Evolutionary conservation across 2,888 invertebrate species (phyloP), one percentile per base, ranked within the genome.

Genomic region (Plebejus melissa): DNA sequence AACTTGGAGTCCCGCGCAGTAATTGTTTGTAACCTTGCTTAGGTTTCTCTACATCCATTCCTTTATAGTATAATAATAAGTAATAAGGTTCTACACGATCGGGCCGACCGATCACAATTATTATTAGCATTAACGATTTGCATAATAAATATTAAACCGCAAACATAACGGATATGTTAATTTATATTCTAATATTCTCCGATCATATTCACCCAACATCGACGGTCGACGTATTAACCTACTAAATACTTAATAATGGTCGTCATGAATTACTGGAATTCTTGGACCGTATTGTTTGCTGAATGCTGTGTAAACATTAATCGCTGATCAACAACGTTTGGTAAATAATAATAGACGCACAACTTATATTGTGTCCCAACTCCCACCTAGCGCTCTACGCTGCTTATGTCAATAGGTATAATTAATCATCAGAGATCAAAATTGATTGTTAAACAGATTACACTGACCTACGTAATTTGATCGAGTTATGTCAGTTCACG

Each of bases 111-210:
- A 65, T 65, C 65, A 65, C 70, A 70, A 70, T 41, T 9, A 41
- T 9, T 70, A 70, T 41, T 41, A 70, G 41, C 41, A 70, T 11
- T n/a, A n/a, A 70, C 41, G n/a, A 70, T 70, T 70, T 70, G 41
- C 41, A 70, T 70, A 70, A 41, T 70, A 70, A 70, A 70, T 70
- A 41, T 41, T 41, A 16, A 70, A 70, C 70, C 22, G 70, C 41
- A 70, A 41, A 41, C 22, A 41, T 70, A 70, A 70, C 70, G 70
- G 70, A 70, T 70, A 70, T 70, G 70, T 41, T 41, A 70, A 70
- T 70, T n/a, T 38, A 22, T 70, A 70, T 41, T 70, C 16, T 41
- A 22, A 70, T 70, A 41, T 4, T 70, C 7, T 41, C 4, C 28
- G 28, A 32, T 70, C 32, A 65, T 65, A 11, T 65, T 65, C 60